These are phyloP conservation scores for Perdix hodgsoniae DNA, from an alignment of 2,797 vertebrate genomes.

Conservation along the genomic window DNA sequence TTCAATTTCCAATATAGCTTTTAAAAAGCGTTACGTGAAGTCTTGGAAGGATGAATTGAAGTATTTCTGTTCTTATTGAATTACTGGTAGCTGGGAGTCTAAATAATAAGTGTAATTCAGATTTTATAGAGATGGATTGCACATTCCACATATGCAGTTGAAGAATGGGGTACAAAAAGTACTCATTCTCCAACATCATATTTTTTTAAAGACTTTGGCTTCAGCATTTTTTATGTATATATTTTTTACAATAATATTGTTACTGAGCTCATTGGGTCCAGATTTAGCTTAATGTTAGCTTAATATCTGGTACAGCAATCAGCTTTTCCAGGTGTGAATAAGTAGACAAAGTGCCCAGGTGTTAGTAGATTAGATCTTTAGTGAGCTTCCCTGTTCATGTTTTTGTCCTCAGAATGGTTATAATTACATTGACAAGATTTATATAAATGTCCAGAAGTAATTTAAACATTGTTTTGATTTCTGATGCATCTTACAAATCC, in stretches of 20 bases:
- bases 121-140: not conserved
- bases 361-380: not conserved
- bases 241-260: not conserved
- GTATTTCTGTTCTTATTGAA: not conserved
- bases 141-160: not conserved
- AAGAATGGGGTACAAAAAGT: not conserved
- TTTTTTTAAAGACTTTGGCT: not conserved
- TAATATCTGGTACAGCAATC: rapidly evolving
- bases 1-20: no score
- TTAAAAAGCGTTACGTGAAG: not conserved
- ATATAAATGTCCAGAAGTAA: not conserved
- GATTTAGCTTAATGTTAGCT: not conserved
- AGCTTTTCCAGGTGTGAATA: not conserved
- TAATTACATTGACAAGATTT: not conserved
- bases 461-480: not conserved
- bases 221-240: not conserved
- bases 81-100: not conserved
- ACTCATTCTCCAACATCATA: not conserved
- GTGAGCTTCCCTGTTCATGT: not conserved
- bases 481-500: not conserved
- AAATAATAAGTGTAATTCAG: not conserved
- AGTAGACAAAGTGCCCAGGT: not conserved
- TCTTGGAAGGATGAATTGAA: not conserved
- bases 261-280: not conserved
- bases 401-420: not conserved